Evolutionary conservation across 2,888 invertebrate genomes (phyloP).

Genomic region (Pseudeuparius sepicola): DNA sequence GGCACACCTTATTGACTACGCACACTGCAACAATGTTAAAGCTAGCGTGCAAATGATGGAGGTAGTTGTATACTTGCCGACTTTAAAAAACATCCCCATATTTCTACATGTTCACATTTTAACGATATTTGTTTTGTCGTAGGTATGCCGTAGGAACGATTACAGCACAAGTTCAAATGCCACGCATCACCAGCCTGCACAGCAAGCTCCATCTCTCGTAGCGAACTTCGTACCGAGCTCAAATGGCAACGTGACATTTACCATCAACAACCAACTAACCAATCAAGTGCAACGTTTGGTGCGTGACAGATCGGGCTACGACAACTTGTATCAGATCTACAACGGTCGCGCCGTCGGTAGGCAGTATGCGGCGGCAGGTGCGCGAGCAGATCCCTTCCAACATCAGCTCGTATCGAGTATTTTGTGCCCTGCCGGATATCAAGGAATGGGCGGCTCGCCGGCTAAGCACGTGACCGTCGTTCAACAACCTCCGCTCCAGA

Average conservation of each 20-base stretch:
- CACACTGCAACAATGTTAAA: slow-evolving; percentile 94
- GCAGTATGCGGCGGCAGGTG: slow-evolving; percentile 48
- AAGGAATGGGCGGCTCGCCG: slow-evolving; percentile 58
- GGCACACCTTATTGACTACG: slow-evolving; percentile 90
- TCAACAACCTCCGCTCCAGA: slow-evolving; percentile 60
- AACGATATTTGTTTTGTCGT: no score
- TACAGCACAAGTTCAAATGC: slow-evolving; percentile 36
- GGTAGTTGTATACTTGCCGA: slow-evolving; percentile 35
- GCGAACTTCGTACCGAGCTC: slow-evolving; percentile 69
- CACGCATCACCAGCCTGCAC: slow-evolving; percentile 43
- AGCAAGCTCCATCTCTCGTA: slow-evolving; percentile 49
- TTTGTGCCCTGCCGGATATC: slow-evolving; percentile 82
- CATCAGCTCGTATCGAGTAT: slow-evolving; percentile 91
- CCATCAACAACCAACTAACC: slow-evolving; percentile 82
- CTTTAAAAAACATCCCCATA: neutral
- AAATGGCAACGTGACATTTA: slow-evolving; percentile 79
- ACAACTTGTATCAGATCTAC: slow-evolving; percentile 77
- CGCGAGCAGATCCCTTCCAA: slow-evolving; percentile 75
- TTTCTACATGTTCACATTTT: slow-evolving; percentile 1
- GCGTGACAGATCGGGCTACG: slow-evolving; percentile 66
- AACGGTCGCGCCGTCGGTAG: slow-evolving; percentile 59
- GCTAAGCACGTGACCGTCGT: slow-evolving; percentile 60
- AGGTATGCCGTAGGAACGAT: slow-evolving; percentile 55
- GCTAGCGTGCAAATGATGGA: slow-evolving; percentile 98
- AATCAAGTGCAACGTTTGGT: slow-evolving; percentile 64